These are phyloP conservation scores for Trissonchulus latispiculum DNA, from an alignment of 2,888 invertebrate genomes.

Conservation along the genomic window DNA sequence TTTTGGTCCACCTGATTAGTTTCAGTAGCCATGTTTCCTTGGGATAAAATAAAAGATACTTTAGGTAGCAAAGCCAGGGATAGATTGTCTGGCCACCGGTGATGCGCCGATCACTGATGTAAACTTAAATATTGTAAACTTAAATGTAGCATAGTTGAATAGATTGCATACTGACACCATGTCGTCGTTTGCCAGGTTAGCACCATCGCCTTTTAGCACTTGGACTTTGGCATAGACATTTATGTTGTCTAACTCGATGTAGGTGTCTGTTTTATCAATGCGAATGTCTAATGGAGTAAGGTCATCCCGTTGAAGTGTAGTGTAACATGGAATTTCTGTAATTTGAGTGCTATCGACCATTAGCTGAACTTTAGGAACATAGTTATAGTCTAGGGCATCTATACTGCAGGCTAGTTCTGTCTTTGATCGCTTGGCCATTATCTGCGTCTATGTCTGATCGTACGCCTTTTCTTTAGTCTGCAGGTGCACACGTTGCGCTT, in stretches of 20 bases:
- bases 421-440: too few relatives aligned
- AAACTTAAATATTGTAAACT: not conserved
- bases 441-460: too few relatives aligned
- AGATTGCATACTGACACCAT: constrained; percentile 1
- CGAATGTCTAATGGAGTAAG: not conserved
- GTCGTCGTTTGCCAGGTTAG: not conserved
- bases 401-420: constrained; percentile 1
- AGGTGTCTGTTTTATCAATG: not conserved
- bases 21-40: not conserved
- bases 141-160: constrained; percentile 6
- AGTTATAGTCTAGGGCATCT: not conserved
- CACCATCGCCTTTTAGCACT: constrained; percentile 6
- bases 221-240: not conserved
- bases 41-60: not conserved
- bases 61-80: not conserved
- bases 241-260: not conserved
- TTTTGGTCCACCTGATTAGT: not conserved
- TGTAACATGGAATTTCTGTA: constrained; percentile 13
- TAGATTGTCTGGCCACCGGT: not conserved
- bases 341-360: constrained; percentile 2
- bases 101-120: not conserved
- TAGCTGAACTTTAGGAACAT: not conserved
- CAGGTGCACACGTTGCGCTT: too few relatives aligned
- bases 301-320: constrained; percentile 6
- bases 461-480: too few relatives aligned